Evolutionary conservation across 2,113 vertebrate species (phyloP), one percentile per base, ranked within the genome.

Genomic region (Colossoma macropomum): DNA sequence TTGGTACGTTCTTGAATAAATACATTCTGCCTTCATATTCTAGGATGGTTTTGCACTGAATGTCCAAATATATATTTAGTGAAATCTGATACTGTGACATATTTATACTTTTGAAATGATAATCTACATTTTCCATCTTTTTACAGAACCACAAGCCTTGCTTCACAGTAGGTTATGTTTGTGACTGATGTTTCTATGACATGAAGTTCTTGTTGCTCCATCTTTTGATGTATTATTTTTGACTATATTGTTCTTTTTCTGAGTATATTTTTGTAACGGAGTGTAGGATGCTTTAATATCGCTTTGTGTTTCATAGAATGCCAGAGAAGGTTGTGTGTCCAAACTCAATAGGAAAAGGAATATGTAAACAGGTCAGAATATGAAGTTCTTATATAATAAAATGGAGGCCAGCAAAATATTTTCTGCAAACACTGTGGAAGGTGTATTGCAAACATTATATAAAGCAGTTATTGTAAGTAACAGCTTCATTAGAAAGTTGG

Each of bases 221-320:
- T 34, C 30, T 75, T 84, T 80, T 27, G 84, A 88, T 91, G 85
- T 87, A 84, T 30, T 75, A 73, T 85, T 84, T 89, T 88, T 85
- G 85, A 85, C 80, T 86, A 86, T 89, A 87, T 82, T 80, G 79
- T 77, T 86, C 84, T 88, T 82, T 85, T 69, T 92, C 89, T 91
- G 87, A 86, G 85, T 91, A 87, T 94, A 92, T 94, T 93, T 94
- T 93, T 94, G 86, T 92, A 91, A 90, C 54, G 93, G 85, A 45
- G 76, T 76, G 30, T 86, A 86, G 87, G 50, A 89, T 77, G 87
- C 89, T 90, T 86, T 75, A 82, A 85, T 87, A 85, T 75, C 78
- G 81, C 82, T 23, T 73, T 38, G 66, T 69, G 32, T 69, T 80
- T 80, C 34, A 30, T 48, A 72, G n/a, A 71, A 71, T 52, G 45